Conservation (phyloP, 2,113 vertebrate genomes). For the Gymnocephalus cernua region DNA sequence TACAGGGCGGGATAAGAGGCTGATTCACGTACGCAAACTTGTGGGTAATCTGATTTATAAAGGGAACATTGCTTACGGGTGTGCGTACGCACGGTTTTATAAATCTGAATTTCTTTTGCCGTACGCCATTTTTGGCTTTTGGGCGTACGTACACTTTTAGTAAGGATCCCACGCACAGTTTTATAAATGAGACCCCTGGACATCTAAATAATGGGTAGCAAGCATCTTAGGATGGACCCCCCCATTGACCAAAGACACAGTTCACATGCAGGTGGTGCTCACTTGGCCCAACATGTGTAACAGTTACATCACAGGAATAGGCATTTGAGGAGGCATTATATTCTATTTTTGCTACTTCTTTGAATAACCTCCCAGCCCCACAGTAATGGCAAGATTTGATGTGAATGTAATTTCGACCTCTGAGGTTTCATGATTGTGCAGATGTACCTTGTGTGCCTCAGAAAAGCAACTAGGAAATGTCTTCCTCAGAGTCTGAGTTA, state of each 20-base stretch:
- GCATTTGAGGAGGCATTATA: not conserved
- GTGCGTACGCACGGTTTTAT: too few species aligned
- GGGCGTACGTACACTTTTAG: too few species aligned
- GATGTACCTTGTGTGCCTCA: slow-evolving; percentile 21
- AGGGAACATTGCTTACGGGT: too few species aligned
- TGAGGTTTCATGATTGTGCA: slow-evolving; percentile 43
- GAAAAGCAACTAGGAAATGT: slow-evolving; percentile 37
- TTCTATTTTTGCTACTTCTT: not conserved
- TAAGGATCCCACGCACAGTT: too few species aligned
- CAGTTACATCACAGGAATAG: slow-evolving; percentile 3
- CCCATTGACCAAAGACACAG: not conserved
- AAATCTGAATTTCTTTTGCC: too few species aligned
- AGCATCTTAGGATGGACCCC: not conserved
- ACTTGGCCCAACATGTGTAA: slow-evolving; percentile 10
- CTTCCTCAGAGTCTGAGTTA: slow-evolving; percentile 22
- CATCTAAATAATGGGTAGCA: not conserved
- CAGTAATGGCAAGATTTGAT: slow-evolving; percentile 48
- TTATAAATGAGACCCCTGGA: not conserved
- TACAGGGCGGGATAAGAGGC: too few species aligned
- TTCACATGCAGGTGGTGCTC: slow-evolving; percentile 1
- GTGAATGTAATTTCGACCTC: slow-evolving; percentile 59
- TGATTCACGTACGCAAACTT: too few species aligned
- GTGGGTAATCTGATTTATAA: too few species aligned
- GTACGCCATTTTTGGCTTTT: too few species aligned
- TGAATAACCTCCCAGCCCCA: slow-evolving; percentile 37